A percentile compares a stretch with the other conserved stretches of the same genome.
Conservation (phyloP, 2,888 invertebrate species). For the Apocheima hispidaria region DNA sequence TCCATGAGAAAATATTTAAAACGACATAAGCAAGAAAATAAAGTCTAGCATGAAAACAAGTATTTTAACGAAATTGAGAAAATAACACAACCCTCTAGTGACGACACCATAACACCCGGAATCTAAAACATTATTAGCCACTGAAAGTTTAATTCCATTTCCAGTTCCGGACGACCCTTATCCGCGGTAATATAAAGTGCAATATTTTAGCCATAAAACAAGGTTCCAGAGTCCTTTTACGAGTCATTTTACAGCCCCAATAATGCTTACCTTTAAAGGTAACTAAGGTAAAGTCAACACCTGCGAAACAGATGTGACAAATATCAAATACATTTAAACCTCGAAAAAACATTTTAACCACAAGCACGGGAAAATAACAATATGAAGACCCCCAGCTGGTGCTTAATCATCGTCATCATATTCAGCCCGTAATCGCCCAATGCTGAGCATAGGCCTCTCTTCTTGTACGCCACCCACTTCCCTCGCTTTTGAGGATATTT, state of each 20-base stretch:
- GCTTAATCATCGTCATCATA: too few species aligned
- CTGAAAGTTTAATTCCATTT: conserved; percentile 32
- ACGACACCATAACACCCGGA: not conserved
- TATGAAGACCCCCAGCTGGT: not conserved
- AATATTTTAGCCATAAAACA: conserved; percentile 47
- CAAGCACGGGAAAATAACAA: not conserved
- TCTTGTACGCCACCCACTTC: too few species aligned
- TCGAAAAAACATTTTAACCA: not conserved
- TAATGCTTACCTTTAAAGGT: conserved; percentile 31
- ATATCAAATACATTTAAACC: conserved; percentile 14
- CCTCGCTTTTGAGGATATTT: too few species aligned
- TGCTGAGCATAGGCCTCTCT: too few species aligned
- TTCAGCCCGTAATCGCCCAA: too few species aligned
- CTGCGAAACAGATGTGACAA: conserved; percentile 17
- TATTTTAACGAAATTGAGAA: not conserved
- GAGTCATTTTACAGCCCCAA: conserved; percentile 46
- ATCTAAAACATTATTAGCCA: conserved; percentile 17
- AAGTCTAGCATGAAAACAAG: not conserved
- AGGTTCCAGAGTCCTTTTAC: conserved; percentile 46
- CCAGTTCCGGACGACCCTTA: conserved; percentile 32
- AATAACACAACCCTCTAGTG: not conserved
- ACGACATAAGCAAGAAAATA: too few species aligned
- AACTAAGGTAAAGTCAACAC: conserved; percentile 6
- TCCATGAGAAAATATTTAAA: too few species aligned
- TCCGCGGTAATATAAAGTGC: conserved; percentile 44